phyloP scores from a whole-genome alignment of 2,888 invertebrate genomes.

The Cephus rjabovi region DNA sequence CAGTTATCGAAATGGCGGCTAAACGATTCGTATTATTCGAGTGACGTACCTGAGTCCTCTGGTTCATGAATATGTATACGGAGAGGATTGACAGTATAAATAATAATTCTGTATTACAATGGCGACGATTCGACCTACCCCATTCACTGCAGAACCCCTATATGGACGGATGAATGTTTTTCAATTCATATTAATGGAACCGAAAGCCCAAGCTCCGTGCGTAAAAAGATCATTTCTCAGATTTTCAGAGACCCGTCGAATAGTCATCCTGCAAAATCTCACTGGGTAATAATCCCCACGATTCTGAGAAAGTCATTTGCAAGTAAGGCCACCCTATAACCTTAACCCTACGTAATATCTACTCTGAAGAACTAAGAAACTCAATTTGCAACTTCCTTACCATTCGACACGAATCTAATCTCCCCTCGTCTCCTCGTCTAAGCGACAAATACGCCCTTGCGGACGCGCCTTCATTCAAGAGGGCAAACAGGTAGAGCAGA shows the following conservation, averaged over 20 bases:
- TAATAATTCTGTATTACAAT: not conserved
- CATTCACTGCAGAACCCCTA: not conserved
- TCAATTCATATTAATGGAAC: not conserved
- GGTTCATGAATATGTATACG: not conserved
- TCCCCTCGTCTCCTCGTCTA: not conserved
- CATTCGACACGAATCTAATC: not conserved
- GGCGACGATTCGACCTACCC: not conserved
- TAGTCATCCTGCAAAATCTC: not conserved
- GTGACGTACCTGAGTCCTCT: not conserved
- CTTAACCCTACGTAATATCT: not conserved
- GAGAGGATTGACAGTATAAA: not conserved
- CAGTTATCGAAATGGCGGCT: no score
- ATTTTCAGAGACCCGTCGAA: not conserved
- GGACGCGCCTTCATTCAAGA: not conserved
- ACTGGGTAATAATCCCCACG: not conserved
- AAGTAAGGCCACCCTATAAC: not conserved
- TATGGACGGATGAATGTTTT: not conserved
- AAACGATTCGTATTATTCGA: no score
- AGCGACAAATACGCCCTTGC: not conserved
- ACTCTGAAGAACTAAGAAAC: not conserved
- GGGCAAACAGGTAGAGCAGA: not conserved
- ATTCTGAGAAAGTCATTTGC: not conserved
- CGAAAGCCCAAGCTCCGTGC: not conserved
- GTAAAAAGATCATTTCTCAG: not conserved
- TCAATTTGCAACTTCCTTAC: not conserved